phyloP scores from a whole-genome alignment of 2,888 invertebrate species.

The Noctuana brunneofusca region DNA sequence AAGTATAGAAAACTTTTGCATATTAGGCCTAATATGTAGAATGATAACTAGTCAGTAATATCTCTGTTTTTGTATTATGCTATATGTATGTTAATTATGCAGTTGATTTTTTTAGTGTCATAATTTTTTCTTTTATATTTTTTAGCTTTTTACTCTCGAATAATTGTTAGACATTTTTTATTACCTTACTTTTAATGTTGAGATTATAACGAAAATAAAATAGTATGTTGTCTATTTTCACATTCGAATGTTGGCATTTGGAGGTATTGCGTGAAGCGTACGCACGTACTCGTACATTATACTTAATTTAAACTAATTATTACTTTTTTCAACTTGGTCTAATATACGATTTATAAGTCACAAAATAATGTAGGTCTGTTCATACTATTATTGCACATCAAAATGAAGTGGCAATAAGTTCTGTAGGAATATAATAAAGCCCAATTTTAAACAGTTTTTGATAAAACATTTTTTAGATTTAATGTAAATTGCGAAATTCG shows the following conservation, averaged over 20 bases:
- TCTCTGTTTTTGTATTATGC: conserved; percentile 15
- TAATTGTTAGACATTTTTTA: not conserved
- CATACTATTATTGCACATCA: not conserved
- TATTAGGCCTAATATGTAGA: conserved; percentile 30
- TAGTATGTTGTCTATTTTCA: too few species aligned
- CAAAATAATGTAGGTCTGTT: not conserved
- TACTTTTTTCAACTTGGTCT: too few species aligned
- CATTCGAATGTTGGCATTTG: not conserved
- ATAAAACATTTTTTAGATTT: too few species aligned
- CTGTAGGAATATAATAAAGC: too few species aligned
- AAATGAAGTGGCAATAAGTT: too few species aligned
- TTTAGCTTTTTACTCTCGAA: not conserved
- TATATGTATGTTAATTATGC: not conserved
- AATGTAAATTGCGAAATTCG: too few species aligned
- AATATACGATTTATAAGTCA: not conserved
- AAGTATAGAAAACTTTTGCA: conserved; percentile 2
- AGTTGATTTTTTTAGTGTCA: not conserved
- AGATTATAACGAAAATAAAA: not conserved
- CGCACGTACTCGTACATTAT: too few species aligned
- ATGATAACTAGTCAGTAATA: conserved; percentile 35
- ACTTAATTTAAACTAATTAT: too few species aligned
- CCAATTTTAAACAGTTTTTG: too few species aligned
- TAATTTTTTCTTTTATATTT: not conserved
- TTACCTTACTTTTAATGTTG: not conserved
- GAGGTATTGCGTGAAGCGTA: not conserved